A percentile compares a stretch with the other conserved stretches of the same genome.
phyloP scores from a whole-genome alignment of 2,113 vertebrate genomes.

The Pachyramphus minor region DNA sequence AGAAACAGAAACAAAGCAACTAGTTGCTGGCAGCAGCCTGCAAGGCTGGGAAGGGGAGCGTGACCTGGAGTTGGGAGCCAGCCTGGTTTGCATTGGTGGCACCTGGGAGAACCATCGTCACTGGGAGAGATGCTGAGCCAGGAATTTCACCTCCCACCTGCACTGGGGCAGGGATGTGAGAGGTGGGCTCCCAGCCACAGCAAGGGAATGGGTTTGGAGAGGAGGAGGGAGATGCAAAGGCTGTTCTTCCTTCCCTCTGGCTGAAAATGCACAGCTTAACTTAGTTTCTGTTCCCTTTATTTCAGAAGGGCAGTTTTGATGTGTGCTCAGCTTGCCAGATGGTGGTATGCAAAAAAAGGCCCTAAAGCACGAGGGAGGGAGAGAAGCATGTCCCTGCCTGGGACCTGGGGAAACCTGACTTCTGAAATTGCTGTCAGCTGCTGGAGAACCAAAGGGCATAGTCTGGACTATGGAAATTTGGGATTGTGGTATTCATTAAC shows the following conservation, averaged over 20 bases:
- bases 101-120: accelerated
- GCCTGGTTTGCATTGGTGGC: background rate
- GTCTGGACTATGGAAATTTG: background rate
- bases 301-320: background rate
- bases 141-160: background rate
- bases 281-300: background rate
- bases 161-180: background rate
- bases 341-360: background rate
- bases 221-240: background rate
- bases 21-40: background rate
- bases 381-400: background rate
- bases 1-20: background rate
- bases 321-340: background rate
- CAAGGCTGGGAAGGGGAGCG: background rate
- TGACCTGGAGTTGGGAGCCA: accelerated
- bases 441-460: background rate
- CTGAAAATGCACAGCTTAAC: background rate
- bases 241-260: background rate
- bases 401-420: background rate
- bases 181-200: background rate
- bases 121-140: background rate
- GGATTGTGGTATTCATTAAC: background rate
- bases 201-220: background rate
- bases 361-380: background rate
- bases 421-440: background rate